Evolutionary conservation across 2,797 vertebrate genomes (phyloP), one percentile per base, ranked within the genome.

Genomic region (Trachurus trachurus): DNA sequence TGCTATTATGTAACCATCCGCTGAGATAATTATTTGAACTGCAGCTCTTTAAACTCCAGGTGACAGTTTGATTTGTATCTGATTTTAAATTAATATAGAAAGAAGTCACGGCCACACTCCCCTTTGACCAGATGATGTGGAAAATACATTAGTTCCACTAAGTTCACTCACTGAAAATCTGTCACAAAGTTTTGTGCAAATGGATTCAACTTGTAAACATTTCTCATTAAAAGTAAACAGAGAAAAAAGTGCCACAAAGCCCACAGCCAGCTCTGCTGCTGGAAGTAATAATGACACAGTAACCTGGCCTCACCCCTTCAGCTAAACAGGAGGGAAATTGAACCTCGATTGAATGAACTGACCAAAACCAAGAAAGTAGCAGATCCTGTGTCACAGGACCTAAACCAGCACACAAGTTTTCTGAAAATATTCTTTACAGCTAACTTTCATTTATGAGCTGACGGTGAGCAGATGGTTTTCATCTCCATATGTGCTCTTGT

Each of bases 41-140:
- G 5, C 47, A 13, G 5, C 17, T 10, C 17, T 57, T 9, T 49
- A 57, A 59, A 68, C 57, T 34, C 8, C 29, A 66, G 17, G 5
- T 7, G 10, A 34, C 45, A 65, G 40, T 44, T 31, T 8, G 17
- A 53, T 39, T 29, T 59, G 11, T 31, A 29, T 42, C 12, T 16
- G 10, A 40, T 50, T 49, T 34, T 47, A 0, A 50, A 66, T 82
- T 34, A 42, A 49, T 34, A 22, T 60, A 44, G 39, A 2, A 15
- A 47, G 9, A 8, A 57, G 15, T 10, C 15, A 19, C n/a, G 16
- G 22, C 17, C 9, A 42, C 22, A 50, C 22, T 62, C 56, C 13
- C 37, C 49, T 65, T 77, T 34, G 65, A 57, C 26, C 29, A 70
- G 6, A 42, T 61, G 19, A 4, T 58, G 37, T 68, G 7, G 63